Evolutionary conservation across 2,888 invertebrate species (phyloP).

Genomic region (Tricholauxania praeusta): DNA sequence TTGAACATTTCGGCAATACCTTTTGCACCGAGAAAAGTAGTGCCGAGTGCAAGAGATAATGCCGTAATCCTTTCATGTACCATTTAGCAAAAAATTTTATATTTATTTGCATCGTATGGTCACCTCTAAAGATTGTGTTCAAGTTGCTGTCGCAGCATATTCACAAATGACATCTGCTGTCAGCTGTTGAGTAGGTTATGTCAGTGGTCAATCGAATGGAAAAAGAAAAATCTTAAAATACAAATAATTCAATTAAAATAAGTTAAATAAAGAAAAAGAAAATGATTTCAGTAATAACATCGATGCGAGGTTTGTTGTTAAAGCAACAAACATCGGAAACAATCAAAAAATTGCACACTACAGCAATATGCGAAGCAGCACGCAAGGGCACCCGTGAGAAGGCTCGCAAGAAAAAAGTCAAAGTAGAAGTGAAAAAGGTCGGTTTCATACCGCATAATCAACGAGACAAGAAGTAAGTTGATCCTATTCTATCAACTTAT

Average conservation of each 20-base stretch:
- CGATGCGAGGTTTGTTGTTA: conserved; percentile 45
- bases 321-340: conserved; percentile 54
- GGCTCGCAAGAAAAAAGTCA: conserved; percentile 80
- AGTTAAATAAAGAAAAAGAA: neutral
- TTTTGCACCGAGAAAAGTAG: too few relatives aligned
- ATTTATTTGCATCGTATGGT: too few relatives aligned
- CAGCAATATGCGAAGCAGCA: conserved; percentile 78
- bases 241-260: neutral
- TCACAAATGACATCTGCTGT: neutral
- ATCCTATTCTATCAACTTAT: neutral
- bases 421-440: conserved; percentile 80
- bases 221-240: neutral
- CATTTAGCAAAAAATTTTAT: too few relatives aligned
- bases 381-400: conserved; percentile 86
- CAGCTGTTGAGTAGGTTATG: conserved; percentile 38
- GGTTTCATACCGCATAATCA: conserved; percentile 81
- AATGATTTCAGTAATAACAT: conserved; percentile 44
- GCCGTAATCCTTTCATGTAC: too few relatives aligned
- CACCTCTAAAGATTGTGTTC: too few relatives aligned
- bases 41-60: too few relatives aligned
- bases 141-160: too few relatives aligned
- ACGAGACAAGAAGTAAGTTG: conserved; percentile 71
- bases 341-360: conserved; percentile 70
- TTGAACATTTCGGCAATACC: too few relatives aligned
- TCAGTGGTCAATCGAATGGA: conserved; percentile 8